Evolutionary conservation across 2,888 invertebrate genomes (phyloP).

Genomic region (Ormyrus rosae): DNA sequence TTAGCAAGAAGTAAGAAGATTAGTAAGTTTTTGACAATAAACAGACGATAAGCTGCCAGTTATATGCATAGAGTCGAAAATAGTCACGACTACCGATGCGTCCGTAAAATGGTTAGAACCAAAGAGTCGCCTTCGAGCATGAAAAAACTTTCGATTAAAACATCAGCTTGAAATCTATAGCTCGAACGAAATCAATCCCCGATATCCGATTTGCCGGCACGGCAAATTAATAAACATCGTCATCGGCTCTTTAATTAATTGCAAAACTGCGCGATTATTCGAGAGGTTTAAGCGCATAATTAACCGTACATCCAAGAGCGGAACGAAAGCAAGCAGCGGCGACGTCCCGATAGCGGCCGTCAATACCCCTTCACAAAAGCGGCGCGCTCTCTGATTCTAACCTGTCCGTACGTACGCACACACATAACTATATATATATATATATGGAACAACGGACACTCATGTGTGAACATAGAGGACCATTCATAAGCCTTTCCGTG

Average conservation of each 20-base stretch:
- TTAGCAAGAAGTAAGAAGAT: neutral
- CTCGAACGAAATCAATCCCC: too few species aligned
- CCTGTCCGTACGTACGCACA: neutral
- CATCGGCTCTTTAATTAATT: neutral
- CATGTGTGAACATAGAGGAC: constrained; percentile 23
- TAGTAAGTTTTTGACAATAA: neutral
- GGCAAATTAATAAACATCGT: neutral
- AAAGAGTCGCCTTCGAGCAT: neutral
- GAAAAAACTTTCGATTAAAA: too few species aligned
- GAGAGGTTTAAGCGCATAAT: too few species aligned
- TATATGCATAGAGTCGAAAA: constrained; percentile 16
- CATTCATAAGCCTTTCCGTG: constrained; percentile 43
- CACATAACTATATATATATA: neutral
- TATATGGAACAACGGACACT: constrained; percentile 16
- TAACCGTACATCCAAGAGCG: neutral
- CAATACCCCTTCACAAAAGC: neutral
- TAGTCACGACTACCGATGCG: neutral
- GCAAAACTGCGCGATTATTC: too few species aligned
- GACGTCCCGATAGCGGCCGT: neutral
- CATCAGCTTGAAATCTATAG: too few species aligned
- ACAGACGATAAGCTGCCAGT: constrained; percentile 12
- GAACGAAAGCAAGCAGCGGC: neutral
- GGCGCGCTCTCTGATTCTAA: constrained; percentile 13
- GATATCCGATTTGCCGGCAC: too few species aligned
- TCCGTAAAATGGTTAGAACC: neutral